These are phyloP conservation scores for Caradrina clavipalpis DNA, from an alignment of 2,888 invertebrate genomes.

Conservation along the genomic window DNA sequence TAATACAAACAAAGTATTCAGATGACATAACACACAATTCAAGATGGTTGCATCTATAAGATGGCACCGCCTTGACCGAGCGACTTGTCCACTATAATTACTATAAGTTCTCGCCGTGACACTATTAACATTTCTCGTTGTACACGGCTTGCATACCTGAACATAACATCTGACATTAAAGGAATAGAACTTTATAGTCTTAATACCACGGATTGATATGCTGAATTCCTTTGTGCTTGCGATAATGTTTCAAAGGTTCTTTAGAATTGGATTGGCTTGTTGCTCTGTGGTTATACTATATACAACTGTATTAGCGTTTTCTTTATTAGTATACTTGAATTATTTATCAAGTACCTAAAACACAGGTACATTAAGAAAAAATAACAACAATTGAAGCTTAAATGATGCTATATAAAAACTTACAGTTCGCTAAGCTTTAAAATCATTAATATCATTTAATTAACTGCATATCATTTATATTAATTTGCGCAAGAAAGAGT, in stretches of 20 bases:
- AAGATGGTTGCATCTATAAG: constrained; percentile 69
- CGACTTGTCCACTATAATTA: constrained; percentile 71
- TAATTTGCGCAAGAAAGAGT: constrained; percentile 58
- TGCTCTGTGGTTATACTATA: neutral
- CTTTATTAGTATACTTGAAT: neutral
- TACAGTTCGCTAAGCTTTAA: constrained; percentile 4
- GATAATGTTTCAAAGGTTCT: constrained; percentile 44
- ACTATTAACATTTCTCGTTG: constrained; percentile 55
- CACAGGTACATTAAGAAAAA: neutral
- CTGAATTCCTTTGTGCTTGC: constrained; percentile 64
- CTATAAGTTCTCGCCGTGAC: constrained; percentile 74
- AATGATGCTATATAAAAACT: constrained; percentile 27
- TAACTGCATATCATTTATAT: constrained; percentile 51
- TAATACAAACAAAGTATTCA: constrained; percentile 39
- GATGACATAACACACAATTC: constrained; percentile 74
- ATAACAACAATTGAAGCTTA: constrained; percentile 14
- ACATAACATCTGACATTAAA: constrained; percentile 71
- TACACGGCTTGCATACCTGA: constrained; percentile 60
- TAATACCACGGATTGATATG: constrained; percentile 57
- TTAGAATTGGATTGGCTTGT: constrained; percentile 31
- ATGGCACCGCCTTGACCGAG: constrained; percentile 87
- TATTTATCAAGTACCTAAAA: neutral
- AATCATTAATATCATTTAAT: constrained; percentile 50
- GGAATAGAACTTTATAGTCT: constrained; percentile 60
- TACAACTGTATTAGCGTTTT: constrained; percentile 14